Conservation (phyloP, 2,888 invertebrate genomes). For the Sarcophaga subvicina region DNA sequence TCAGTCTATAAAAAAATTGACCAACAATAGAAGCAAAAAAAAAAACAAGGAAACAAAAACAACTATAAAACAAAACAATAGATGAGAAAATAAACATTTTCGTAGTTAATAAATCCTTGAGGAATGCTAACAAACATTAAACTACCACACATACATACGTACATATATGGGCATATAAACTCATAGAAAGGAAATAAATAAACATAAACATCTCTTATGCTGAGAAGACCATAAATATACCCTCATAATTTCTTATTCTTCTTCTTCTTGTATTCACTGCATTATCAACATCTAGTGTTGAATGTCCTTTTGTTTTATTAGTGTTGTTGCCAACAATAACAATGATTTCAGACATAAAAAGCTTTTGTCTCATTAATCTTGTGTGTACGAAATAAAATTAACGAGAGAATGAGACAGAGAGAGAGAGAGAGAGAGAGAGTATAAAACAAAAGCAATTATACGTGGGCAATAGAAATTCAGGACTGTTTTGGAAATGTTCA, state of each 20-base stretch:
- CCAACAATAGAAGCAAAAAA: conserved; percentile 37
- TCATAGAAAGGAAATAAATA: background rate
- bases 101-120: conserved; percentile 64
- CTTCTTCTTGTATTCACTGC: conserved; percentile 20
- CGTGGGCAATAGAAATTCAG: conserved; percentile 30
- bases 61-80: conserved; percentile 56
- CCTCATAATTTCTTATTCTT: conserved; percentile 55
- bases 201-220: background rate
- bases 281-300: conserved; percentile 61
- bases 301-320: conserved; percentile 69
- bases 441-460: conserved; percentile 72
- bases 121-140: conserved; percentile 63
- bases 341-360: conserved; percentile 71
- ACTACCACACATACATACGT: conserved; percentile 32
- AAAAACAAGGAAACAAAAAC: background rate
- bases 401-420: conserved; percentile 53
- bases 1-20: conserved; percentile 35
- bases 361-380: conserved; percentile 77
- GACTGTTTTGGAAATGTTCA: background rate
- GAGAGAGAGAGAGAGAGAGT: conserved; percentile 56
- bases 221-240: conserved; percentile 21
- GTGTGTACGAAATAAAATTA: conserved; percentile 72
- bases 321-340: conserved; percentile 49
- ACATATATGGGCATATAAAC: background rate
- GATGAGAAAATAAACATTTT: conserved; percentile 40